Evolutionary conservation across 30 jellyfish, hydroid and myxozoan species (phyloP).

Genomic region (Phacellophora camtschatica): DNA sequence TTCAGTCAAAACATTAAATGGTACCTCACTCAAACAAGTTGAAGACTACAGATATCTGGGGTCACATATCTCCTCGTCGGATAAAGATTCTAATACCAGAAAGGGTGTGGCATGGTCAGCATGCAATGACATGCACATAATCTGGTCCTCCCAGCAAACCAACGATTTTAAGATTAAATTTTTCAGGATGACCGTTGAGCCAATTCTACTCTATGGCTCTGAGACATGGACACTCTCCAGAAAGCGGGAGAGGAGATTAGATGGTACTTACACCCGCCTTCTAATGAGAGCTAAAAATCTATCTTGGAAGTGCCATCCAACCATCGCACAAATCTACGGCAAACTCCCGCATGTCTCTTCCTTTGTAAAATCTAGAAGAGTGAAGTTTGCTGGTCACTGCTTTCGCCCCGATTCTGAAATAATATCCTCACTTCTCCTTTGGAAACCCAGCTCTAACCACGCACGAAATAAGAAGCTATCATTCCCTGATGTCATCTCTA

Average conservation of each 20-base stretch:
- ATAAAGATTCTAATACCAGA: too few species aligned
- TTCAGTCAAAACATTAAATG: too few species aligned
- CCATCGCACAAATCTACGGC: background rate
- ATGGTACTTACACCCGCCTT: too few species aligned
- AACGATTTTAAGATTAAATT: background rate
- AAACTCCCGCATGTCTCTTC: background rate
- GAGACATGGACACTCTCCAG: background rate
- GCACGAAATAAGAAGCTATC: too few species aligned
- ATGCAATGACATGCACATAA: background rate
- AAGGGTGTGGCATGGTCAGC: too few species aligned
- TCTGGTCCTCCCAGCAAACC: background rate
- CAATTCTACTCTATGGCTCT: background rate
- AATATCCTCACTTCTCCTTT: background rate
- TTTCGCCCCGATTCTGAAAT: constrained; percentile 2
- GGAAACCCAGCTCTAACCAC: too few species aligned
- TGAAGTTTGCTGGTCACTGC: constrained; percentile 34
- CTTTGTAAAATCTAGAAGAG: background rate
- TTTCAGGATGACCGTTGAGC: background rate
- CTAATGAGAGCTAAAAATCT: background rate
- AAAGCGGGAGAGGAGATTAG: background rate
- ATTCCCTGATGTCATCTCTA: too few species aligned
- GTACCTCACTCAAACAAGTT: too few species aligned
- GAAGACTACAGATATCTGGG: too few species aligned
- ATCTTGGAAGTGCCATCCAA: background rate
- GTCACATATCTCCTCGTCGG: too few species aligned